Conservation (phyloP, 2,888 invertebrate genomes). For the Ligdia adustata region DNA sequence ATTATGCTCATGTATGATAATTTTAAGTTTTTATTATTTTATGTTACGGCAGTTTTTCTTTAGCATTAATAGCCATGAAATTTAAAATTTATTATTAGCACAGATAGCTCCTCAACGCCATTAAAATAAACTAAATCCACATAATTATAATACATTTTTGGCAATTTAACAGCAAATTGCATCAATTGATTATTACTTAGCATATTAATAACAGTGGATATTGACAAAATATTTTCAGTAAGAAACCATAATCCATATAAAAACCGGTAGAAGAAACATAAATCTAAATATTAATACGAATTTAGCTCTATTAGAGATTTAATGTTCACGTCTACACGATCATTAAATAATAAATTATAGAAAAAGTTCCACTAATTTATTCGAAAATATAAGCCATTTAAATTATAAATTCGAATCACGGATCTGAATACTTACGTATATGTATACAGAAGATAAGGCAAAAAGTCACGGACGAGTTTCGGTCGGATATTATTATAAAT, state of each 20-base stretch:
- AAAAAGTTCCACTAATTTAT: too few species aligned
- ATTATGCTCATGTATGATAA: too few species aligned
- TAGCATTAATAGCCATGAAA: too few species aligned
- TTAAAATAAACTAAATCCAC: neutral
- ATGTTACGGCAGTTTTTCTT: too few species aligned
- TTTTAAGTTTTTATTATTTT: too few species aligned
- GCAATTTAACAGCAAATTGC: slow-evolving; percentile 8
- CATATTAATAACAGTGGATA: slow-evolving; percentile 6
- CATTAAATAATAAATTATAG: neutral
- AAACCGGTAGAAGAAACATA: neutral
- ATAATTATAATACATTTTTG: neutral
- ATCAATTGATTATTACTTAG: slow-evolving; percentile 3
- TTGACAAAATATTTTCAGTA: slow-evolving; percentile 4
- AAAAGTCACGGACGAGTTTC: slow-evolving; percentile 19
- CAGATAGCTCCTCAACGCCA: neutral
- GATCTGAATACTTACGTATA: slow-evolving; percentile 16
- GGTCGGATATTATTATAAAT: slow-evolving; percentile 32
- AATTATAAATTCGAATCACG: slow-evolving; percentile 20
- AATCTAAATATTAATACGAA: neutral
- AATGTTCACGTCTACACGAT: slow-evolving; percentile 14
- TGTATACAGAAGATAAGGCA: slow-evolving; percentile 28
- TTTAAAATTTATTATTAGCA: too few species aligned
- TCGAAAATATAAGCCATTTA: neutral
- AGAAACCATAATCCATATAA: neutral
- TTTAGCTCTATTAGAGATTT: neutral